Base-by-base conservation (phyloP, 2,113 vertebrate species). In the Pardalotus punctatus region DNA sequence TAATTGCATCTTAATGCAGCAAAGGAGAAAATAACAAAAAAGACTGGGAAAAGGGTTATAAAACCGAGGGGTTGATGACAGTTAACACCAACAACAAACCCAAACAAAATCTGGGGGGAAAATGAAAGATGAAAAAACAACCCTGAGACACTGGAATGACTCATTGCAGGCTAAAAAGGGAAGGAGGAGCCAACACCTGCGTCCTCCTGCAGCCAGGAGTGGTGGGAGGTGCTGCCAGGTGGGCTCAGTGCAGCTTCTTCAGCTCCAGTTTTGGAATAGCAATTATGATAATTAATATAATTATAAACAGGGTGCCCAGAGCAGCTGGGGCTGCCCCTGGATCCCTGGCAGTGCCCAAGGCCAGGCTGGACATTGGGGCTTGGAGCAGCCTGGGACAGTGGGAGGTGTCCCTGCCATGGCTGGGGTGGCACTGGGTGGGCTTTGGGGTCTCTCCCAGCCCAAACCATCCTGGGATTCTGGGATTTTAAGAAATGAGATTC, bases 1-100 rank as follows among this genome's bases (percentile, higher is more conserved):
- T 95, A 96, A 96, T 78, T 97, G 86, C 72, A 88, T 88, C 92
- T 94, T 88, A 87, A 96, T 78, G 93, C 94, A 78, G 85, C 88
- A 82, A 86, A 94, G 92, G 53, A 91, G 72, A 94, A 91, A 60
- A 85, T 73, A 67, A 92, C 57, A 87, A 76, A 94, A 73, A 90
- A 40, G 81, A 51, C 61, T 80, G 53, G 70, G 53, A 56, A 53
- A 93, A 82, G 51, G n/a, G 25, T 82, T 93, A 19, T 6, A 64
- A 65, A 95, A 57, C 90, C n/a, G 61, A 66, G 64, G 43, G 42
- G 10, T 19, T 84, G 67, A n/a, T 35, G 66, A 65, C 8, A 53
- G 57, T 3, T 62, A 12, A 56, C 71, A 35, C 33, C 50, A 61
- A 24, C 78, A 35, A 86, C 19, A 57, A 90, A 71, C 0, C 54